A percentile compares a stretch with the other conserved stretches of the same genome.
These are phyloP conservation scores for Ceratina australensis DNA, from an alignment of 1,140 invertebrate genomes.

Conservation along the genomic window DNA sequence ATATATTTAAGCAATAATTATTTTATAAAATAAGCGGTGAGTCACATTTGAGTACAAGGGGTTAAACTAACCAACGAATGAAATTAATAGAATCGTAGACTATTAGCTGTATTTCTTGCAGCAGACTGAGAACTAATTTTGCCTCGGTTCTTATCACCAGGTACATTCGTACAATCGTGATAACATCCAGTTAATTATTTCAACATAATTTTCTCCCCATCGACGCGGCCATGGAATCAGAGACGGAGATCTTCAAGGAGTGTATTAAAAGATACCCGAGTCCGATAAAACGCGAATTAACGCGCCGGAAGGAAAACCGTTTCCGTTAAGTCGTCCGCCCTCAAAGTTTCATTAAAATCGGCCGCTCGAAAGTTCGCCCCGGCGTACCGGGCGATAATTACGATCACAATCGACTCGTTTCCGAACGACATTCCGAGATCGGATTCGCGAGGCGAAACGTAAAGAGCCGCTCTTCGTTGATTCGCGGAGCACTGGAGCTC, in stretches of 20 bases:
- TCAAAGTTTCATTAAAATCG: conserved; percentile 32
- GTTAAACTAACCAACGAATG: too few species aligned
- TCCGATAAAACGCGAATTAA: conserved; percentile 6
- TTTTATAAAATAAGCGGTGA: too few species aligned
- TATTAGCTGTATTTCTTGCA: too few species aligned
- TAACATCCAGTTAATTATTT: neutral
- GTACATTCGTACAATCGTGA: too few species aligned
- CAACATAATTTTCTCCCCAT: neutral
- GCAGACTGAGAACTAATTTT: too few species aligned
- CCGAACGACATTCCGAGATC: conserved; percentile 26
- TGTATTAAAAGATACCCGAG: conserved; percentile 3
- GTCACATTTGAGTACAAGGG: too few species aligned
- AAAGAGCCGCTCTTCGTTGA: neutral
- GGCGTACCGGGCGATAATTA: conserved; percentile 26
- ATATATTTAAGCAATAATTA: too few species aligned
- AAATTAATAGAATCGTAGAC: too few species aligned
- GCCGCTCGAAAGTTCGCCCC: conserved; percentile 16
- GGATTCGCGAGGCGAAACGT: neutral
- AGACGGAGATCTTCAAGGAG: too few species aligned
- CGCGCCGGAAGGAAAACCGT: conserved; percentile 7
- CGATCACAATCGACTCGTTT: conserved; percentile 23
- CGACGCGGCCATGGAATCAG: neutral
- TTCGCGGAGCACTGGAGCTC: conserved; percentile 16
- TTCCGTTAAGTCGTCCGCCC: neutral
- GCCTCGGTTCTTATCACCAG: too few species aligned